phyloP scores from a whole-genome alignment of 2,113 vertebrate species.

The Ammospiza nelsoni region DNA sequence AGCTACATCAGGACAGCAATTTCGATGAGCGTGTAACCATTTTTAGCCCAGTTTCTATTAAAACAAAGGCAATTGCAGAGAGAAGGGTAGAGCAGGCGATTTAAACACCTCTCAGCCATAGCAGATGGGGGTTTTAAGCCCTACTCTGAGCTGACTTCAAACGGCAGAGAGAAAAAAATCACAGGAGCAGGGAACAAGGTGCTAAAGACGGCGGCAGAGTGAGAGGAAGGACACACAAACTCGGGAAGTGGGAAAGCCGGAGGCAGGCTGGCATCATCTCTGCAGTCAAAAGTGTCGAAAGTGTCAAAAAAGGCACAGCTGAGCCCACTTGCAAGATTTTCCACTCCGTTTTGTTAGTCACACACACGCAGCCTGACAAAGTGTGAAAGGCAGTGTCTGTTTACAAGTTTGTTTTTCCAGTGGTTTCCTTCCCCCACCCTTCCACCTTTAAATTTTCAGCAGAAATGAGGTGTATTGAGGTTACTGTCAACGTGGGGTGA shows the following conservation, averaged over 20 bases:
- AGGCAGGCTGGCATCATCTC: slow-evolving; percentile 27
- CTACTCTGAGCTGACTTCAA: neutral
- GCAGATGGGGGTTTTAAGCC: slow-evolving; percentile 33
- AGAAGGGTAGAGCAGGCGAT: neutral
- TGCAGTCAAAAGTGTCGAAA: slow-evolving; percentile 3
- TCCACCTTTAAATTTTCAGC: neutral
- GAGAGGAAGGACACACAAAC: neutral
- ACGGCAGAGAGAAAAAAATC: neutral
- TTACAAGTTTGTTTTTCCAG: slow-evolving; percentile 33
- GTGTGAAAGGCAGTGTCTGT: slow-evolving; percentile 46
- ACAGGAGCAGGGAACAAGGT: neutral
- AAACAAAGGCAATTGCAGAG: neutral
- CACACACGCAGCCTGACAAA: slow-evolving; percentile 13
- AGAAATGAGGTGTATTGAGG: neutral
- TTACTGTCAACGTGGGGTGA: neutral
- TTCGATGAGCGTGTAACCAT: neutral
- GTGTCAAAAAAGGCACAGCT: neutral
- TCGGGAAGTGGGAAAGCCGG: slow-evolving; percentile 6
- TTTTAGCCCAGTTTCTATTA: neutral
- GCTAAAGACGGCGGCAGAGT: neutral
- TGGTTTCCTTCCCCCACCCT: neutral
- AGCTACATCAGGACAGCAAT: neutral
- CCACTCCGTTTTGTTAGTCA: slow-evolving; percentile 17
- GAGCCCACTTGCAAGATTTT: slow-evolving; percentile 30
- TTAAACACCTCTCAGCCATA: neutral